These are phyloP conservation scores for Atethmia centrago DNA, from an alignment of 2,888 invertebrate genomes.

Conservation along the genomic window DNA sequence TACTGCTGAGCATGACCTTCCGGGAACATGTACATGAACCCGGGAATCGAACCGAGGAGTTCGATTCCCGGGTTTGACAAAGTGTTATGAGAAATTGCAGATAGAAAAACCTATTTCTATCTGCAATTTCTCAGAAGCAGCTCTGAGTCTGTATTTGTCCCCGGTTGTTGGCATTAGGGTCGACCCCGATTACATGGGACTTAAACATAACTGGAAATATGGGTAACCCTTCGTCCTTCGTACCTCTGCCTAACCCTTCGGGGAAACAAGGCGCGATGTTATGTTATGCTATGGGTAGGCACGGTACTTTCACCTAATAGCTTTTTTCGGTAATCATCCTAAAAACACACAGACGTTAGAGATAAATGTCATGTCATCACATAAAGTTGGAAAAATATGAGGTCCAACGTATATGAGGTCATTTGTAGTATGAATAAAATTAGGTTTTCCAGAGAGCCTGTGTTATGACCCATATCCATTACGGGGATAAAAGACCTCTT, in stretches of 20 bases:
- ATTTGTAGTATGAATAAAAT: constrained; percentile 50
- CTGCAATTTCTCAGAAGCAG: background rate
- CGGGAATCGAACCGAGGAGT: no score
- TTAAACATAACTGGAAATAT: background rate
- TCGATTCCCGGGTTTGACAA: no score
- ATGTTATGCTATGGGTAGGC: background rate
- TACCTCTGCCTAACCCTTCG: background rate
- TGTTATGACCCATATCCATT: constrained; percentile 41
- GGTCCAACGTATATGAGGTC: constrained; percentile 6
- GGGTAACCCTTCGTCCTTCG: no score
- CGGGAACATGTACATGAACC: no score
- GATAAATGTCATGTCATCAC: background rate
- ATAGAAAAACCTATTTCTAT: no score
- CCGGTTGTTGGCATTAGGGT: background rate
- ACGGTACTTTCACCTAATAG: background rate
- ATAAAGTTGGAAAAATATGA: constrained; percentile 34
- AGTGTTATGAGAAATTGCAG: background rate
- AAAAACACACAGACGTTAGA: constrained; percentile 18
- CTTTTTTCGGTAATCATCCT: background rate
- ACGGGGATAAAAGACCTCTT: constrained; percentile 33
- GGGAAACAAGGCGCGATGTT: background rate
- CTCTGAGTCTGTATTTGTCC: background rate
- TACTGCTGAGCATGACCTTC: no score
- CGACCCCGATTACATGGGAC: background rate
- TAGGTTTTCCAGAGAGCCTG: constrained; percentile 31